Percentiles rank a stretch among this genome's conserved stretches.
These are phyloP conservation scores for Myocastor coypus DNA, from an alignment of 2,113 vertebrate genomes.

Conservation along the genomic window DNA sequence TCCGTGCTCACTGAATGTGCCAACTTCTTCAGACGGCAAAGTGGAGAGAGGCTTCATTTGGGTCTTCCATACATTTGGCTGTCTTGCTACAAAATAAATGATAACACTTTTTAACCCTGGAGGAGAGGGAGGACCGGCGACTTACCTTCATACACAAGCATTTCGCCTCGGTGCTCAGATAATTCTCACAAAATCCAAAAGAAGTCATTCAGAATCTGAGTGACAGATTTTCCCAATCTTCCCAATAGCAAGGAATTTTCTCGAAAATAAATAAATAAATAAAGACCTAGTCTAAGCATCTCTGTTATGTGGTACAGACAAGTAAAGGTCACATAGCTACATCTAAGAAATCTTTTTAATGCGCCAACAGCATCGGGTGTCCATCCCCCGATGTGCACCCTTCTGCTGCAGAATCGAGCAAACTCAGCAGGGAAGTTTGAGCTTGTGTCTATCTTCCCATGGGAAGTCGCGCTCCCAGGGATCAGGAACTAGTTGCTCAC, in stretches of 20 bases:
- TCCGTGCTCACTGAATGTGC: neutral
- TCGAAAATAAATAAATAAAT: no score
- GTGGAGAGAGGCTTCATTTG: conserved; percentile 31
- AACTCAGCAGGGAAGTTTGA: neutral
- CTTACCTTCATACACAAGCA: neutral
- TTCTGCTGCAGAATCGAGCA: neutral
- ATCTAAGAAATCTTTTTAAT: neutral
- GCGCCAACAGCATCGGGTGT: neutral
- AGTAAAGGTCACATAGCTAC: neutral
- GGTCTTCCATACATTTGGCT: neutral
- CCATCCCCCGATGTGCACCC: neutral
- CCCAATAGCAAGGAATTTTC: neutral
- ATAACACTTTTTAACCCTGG: conserved; percentile 7
- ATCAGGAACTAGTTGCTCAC: neutral
- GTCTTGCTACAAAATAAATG: conserved; percentile 26
- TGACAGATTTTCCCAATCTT: neutral
- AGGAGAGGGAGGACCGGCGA: neutral
- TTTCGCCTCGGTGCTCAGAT: neutral
- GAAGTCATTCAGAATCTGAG: neutral
- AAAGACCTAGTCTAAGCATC: neutral
- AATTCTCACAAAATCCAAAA: conserved; percentile 35
- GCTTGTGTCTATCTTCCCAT: neutral
- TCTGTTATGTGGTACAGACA: neutral
- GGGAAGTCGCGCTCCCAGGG: neutral
- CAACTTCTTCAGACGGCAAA: conserved; percentile 50